Base-by-base conservation (phyloP, 2,113 vertebrate species). In the Ovis canadensis region DNA sequence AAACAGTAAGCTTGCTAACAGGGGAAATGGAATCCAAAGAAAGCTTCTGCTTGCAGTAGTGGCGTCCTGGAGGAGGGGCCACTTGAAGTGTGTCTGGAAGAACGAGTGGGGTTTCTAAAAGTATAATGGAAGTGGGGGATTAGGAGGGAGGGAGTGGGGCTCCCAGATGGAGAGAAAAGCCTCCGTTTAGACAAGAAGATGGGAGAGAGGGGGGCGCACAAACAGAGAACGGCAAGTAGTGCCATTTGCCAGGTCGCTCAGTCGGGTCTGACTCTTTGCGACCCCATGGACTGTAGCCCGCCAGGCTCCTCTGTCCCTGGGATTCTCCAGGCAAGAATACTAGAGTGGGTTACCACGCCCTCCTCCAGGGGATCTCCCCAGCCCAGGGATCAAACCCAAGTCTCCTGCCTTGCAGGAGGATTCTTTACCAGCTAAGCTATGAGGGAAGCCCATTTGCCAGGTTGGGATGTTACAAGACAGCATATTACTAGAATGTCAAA, bases 221-320 rank as follows among this genome's bases (percentile, higher is more conserved):
- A 33, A 12, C 5, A 82, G 11, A 36, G 25, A 82, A 43, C 3
- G 10, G 52, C 9, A 52, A 48, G 23, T 0, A 10, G 16, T 55
- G 8, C 19, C 27, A 7, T 60, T 29, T 84, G 60, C 19, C 27
- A 59, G 43, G 6, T 83, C n/a, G 67, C 67, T 71, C n/a, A 6
- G 10, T 6, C 19, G 0, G 10, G 67, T 21, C 67, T 5, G 0
- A 71, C 19, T 40, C n/a, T 19, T 9, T 23, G 67, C 0, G 67
- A 13, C 19, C 67, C n/a, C n/a, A 0, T 6, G n/a, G n/a, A 40
- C 67, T 23, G n/a, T 1, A 13, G 19, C 19, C 67, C 5, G 0
- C 67, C 19, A 23, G 67, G n/a, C n/a, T 71, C 67, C n/a, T 40
- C n/a, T 12, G 67, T 40, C 67, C 67, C 19, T 71, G n/a, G 67